Conservation (phyloP, 1,140 invertebrate species). For the Drosophila carrolli region DNA sequence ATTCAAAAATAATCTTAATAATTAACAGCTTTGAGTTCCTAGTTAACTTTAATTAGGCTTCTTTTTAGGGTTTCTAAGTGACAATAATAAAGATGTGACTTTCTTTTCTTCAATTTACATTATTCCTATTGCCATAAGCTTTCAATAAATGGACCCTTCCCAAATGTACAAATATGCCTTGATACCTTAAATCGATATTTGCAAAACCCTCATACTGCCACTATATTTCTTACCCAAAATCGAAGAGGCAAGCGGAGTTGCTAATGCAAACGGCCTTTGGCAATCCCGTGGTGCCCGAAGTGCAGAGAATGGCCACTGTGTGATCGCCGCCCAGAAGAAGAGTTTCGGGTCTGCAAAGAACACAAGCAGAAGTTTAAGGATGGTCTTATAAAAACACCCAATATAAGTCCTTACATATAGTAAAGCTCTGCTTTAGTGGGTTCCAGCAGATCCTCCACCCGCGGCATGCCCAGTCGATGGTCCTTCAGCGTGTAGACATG, state of each 20-base stretch:
- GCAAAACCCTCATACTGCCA: not conserved
- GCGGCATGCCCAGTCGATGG: constrained; percentile 60
- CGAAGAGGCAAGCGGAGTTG: constrained; percentile 85
- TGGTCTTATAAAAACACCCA: no score
- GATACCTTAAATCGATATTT: no score
- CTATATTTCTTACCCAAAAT: constrained; percentile 61
- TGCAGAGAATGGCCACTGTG: constrained; percentile 84
- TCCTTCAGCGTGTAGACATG: constrained; percentile 74
- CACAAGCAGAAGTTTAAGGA: not conserved
- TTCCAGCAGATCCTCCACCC: constrained; percentile 74
- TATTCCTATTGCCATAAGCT: no score
- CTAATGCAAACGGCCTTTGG: constrained; percentile 92
- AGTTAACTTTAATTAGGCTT: no score
- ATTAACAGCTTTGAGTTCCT: no score
- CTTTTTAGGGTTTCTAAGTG: no score
- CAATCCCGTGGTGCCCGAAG: constrained; percentile 91
- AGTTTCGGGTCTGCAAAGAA: constrained; percentile 53
- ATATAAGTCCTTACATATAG: constrained; percentile 56
- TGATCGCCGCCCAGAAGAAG: constrained; percentile 72
- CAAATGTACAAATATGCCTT: no score
- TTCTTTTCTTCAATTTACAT: no score
- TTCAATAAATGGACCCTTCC: no score
- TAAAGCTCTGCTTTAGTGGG: constrained; percentile 67
- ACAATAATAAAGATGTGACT: no score
- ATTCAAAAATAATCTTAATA: no score